phyloP scores from a whole-genome alignment of 2,797 vertebrate species.

The Poecilia gillii region DNA sequence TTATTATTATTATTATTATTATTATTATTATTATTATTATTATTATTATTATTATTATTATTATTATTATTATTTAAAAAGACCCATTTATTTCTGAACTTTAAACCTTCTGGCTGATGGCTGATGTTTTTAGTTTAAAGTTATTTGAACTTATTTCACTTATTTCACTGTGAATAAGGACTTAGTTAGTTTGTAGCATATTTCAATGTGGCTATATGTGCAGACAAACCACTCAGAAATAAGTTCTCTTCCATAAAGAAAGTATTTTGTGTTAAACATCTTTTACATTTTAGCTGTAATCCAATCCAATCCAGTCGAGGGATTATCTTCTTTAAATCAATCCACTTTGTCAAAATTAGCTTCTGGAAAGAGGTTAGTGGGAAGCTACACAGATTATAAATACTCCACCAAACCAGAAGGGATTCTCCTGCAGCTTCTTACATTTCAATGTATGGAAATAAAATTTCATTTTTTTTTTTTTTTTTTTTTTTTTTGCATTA shows the following conservation, averaged over 20 bases:
- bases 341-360: neutral
- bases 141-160: neutral
- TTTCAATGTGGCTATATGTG: neutral
- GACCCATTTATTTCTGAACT: neutral
- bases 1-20: too few relatives aligned
- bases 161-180: neutral
- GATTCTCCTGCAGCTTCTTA: conserved; percentile 43
- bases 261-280: neutral
- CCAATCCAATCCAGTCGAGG: neutral
- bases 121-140: neutral
- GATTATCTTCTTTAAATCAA: neutral
- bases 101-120: neutral
- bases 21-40: too few relatives aligned
- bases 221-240: neutral
- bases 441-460: conserved; percentile 65
- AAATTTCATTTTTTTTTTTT: conserved; percentile 43
- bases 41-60: too few relatives aligned
- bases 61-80: too few relatives aligned
- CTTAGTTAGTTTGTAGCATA: neutral
- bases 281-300: too few relatives aligned
- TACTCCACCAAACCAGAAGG: conserved; percentile 16
- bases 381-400: neutral
- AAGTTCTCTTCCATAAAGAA: neutral
- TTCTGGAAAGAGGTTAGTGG: neutral
- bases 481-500: conserved; percentile 40